Conservation (phyloP, 1,140 invertebrate species). For the Diabrotica undecimpunctata region DNA sequence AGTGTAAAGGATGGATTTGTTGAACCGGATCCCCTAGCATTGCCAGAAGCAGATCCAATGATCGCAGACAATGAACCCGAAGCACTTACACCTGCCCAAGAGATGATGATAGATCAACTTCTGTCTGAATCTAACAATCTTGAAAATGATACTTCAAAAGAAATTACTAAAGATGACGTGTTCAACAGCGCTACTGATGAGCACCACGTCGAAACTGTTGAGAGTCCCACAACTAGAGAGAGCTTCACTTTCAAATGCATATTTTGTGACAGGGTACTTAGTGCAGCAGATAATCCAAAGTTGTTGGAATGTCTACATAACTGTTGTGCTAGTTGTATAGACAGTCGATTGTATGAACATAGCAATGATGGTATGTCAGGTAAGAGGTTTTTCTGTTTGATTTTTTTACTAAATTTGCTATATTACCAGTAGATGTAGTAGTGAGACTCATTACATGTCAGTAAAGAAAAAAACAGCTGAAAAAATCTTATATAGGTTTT, state of each 20-base stretch:
- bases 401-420: constrained; percentile 1
- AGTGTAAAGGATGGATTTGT: constrained; percentile 5
- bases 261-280: constrained; percentile 64
- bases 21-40: constrained; percentile 6
- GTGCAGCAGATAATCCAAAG: constrained; percentile 64
- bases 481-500: too few relatives aligned
- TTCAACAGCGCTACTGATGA: constrained; percentile 25
- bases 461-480: too few relatives aligned
- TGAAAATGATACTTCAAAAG: constrained; percentile 17
- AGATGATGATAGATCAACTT: constrained; percentile 21
- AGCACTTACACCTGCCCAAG: constrained; percentile 12
- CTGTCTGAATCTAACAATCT: constrained; percentile 17
- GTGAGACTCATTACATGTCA: too few relatives aligned
- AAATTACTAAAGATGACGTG: constrained; percentile 23
- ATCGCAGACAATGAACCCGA: constrained; percentile 8
- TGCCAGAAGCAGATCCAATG: background rate
- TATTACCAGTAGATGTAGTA: background rate
- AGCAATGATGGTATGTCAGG: constrained; percentile 43
- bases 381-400: constrained; percentile 23
- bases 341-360: constrained; percentile 63
- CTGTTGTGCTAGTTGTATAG: constrained; percentile 72
- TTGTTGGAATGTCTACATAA: constrained; percentile 83
- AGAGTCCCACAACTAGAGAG: constrained; percentile 53
- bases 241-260: constrained; percentile 58
- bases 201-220: constrained; percentile 40